phyloP scores from a whole-genome alignment of 2,888 invertebrate genomes.

The Candidula unifasciata region DNA sequence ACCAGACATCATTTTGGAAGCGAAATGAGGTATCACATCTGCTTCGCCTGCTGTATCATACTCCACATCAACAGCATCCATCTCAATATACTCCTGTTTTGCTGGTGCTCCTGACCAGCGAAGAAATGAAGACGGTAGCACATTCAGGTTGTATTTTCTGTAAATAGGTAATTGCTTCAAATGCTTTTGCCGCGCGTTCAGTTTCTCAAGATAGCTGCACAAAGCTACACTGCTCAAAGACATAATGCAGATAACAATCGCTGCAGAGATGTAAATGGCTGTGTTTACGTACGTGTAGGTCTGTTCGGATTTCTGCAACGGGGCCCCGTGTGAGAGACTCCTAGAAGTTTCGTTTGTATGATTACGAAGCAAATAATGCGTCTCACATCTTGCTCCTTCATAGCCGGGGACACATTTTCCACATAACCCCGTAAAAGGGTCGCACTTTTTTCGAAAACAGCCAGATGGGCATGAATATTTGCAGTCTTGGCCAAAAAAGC shows the following conservation, averaged over 20 bases:
- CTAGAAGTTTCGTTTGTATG: too few species aligned
- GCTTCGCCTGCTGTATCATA: background rate
- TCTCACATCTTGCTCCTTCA: background rate
- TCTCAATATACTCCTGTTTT: background rate
- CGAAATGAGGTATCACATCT: too few species aligned
- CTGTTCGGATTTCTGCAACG: background rate
- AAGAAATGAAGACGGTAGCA: background rate
- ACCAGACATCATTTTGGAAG: too few species aligned
- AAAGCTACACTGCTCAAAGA: background rate
- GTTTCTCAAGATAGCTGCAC: background rate
- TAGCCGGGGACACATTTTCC: background rate
- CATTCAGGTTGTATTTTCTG: background rate
- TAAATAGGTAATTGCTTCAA: background rate
- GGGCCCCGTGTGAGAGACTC: too few species aligned
- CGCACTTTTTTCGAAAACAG: background rate
- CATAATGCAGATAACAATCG: background rate
- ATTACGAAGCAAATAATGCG: background rate
- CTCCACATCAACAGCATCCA: background rate
- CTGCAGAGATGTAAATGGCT: background rate
- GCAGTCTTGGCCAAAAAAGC: background rate
- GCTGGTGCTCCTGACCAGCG: too few species aligned
- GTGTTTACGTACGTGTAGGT: too few species aligned
- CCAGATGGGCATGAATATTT: background rate
- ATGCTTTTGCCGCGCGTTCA: background rate
- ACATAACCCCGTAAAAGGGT: background rate